Percentiles rank a stretch among this genome's conserved stretches.
These are phyloP conservation scores for Megalops cyprinoides DNA, from an alignment of 2,797 vertebrate genomes.

Conservation along the genomic window DNA sequence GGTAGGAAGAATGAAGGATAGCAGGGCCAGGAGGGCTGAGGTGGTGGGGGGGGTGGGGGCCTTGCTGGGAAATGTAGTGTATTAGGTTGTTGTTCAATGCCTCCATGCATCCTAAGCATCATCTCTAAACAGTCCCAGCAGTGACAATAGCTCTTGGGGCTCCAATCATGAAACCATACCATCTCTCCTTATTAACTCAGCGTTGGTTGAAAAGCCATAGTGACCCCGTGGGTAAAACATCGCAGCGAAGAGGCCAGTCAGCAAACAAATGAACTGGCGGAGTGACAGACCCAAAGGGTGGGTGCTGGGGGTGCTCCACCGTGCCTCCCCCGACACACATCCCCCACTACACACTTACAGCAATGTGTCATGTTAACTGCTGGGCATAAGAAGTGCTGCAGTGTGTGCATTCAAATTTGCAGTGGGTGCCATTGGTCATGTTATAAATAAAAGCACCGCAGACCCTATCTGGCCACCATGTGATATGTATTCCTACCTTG, in stretches of 20 bases:
- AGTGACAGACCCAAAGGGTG: constrained; percentile 33
- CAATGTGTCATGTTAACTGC: constrained; percentile 53
- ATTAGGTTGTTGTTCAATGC: constrained; percentile 5
- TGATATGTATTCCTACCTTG: constrained; percentile 38
- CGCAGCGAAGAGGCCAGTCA: background rate
- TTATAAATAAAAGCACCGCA: constrained; percentile 48
- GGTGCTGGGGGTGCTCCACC: constrained; percentile 46
- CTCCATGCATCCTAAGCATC: background rate
- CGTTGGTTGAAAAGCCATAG: constrained; percentile 31
- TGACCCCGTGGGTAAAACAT: constrained; percentile 30
- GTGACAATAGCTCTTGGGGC: constrained; percentile 19
- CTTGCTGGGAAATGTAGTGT: constrained; percentile 28
- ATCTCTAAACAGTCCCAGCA: too few species aligned
- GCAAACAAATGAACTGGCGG: constrained; percentile 39
- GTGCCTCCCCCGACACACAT: constrained; percentile 45
- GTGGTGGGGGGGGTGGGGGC: constrained; percentile 7
- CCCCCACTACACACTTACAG: constrained; percentile 43
- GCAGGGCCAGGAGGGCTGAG: constrained; percentile 43
- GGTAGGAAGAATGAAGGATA: constrained; percentile 50
- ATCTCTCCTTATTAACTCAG: constrained; percentile 45
- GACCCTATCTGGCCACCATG: constrained; percentile 35
- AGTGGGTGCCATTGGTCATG: constrained; percentile 39
- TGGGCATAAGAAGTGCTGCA: constrained; percentile 43
- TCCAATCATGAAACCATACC: constrained; percentile 40
- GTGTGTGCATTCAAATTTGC: constrained; percentile 47